A percentile compares a stretch with the other conserved stretches of the same genome.
These are phyloP conservation scores for Cryptoprocta ferox DNA, from an alignment of 2,797 vertebrate species.

Conservation along the genomic window DNA sequence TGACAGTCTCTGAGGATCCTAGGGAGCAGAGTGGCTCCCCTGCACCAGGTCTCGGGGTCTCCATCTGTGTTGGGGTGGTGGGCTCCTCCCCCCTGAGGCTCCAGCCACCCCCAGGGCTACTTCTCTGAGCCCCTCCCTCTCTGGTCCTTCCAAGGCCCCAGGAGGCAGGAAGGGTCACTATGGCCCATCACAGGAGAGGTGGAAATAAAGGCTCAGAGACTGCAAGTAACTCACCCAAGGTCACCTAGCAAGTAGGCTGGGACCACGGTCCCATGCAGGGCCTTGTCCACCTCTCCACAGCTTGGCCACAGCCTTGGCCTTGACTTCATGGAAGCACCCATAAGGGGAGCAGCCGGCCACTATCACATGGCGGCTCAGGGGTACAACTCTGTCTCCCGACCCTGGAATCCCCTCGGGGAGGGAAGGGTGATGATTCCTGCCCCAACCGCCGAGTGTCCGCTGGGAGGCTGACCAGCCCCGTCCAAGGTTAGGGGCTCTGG, in stretches of 20 bases:
- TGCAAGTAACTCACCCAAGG: not conserved
- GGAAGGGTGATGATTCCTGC: fast-evolving
- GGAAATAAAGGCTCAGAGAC: not conserved
- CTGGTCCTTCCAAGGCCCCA: not conserved
- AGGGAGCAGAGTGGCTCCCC: not conserved
- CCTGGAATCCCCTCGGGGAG: fast-evolving
- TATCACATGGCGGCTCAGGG: not conserved
- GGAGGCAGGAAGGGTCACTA: not conserved
- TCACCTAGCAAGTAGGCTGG: not conserved
- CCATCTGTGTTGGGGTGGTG: not conserved
- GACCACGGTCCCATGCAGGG: fast-evolving
- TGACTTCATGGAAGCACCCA: fast-evolving
- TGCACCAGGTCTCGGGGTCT: not conserved
- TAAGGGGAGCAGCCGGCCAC: fast-evolving
- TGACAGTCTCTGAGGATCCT: not conserved
- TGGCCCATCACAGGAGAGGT: not conserved
- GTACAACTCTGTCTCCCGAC: fast-evolving
- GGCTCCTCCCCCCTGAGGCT: not conserved
- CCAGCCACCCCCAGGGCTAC: fast-evolving
- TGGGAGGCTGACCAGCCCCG: not conserved
- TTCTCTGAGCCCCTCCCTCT: not conserved
- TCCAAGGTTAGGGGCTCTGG: not conserved
- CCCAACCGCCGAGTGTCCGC: fast-evolving
- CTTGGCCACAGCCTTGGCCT: not conserved
- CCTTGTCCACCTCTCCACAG: not conserved